These are phyloP conservation scores for Periplaneta americana DNA, from an alignment of 1,140 invertebrate genomes.

Conservation along the genomic window DNA sequence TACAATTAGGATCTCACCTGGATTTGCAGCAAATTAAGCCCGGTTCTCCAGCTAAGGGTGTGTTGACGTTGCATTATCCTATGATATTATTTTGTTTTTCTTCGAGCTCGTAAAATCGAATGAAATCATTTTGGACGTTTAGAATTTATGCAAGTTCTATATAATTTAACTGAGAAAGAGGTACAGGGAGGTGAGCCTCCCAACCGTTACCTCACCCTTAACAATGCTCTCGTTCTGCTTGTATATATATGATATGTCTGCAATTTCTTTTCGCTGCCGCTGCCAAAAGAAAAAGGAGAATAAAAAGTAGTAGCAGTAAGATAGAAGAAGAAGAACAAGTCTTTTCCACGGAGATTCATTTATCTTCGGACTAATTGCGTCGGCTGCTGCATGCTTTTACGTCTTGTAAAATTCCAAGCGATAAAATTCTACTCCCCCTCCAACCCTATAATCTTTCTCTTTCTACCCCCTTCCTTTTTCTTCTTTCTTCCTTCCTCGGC, in stretches of 20 bases:
- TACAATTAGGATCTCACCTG: too few relatives aligned
- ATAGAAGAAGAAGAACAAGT: neutral
- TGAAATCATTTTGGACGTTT: too few relatives aligned
- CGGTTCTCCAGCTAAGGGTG: too few relatives aligned
- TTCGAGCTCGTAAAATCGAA: too few relatives aligned
- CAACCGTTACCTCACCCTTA: too few relatives aligned
- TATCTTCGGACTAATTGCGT: slow-evolving; percentile 11
- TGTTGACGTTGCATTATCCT: too few relatives aligned
- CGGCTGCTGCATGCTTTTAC: slow-evolving; percentile 8
- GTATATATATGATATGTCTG: neutral
- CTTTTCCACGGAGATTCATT: slow-evolving; percentile 10
- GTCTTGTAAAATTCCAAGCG: slow-evolving; percentile 13
- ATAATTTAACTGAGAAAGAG: neutral
- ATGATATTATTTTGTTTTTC: too few relatives aligned
- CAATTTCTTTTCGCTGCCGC: neutral
- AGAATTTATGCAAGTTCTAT: neutral
- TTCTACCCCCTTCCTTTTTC: neutral
- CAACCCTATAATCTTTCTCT: neutral
- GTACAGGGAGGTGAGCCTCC: too few relatives aligned
- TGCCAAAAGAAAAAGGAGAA: neutral
- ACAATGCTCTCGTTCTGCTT: neutral
- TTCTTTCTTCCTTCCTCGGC: neutral
- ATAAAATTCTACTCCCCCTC: neutral
- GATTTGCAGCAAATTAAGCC: too few relatives aligned
- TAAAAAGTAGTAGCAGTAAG: neutral